These are phyloP conservation scores for Morone saxatilis DNA, from an alignment of 2,113 vertebrate genomes.

Conservation along the genomic window DNA sequence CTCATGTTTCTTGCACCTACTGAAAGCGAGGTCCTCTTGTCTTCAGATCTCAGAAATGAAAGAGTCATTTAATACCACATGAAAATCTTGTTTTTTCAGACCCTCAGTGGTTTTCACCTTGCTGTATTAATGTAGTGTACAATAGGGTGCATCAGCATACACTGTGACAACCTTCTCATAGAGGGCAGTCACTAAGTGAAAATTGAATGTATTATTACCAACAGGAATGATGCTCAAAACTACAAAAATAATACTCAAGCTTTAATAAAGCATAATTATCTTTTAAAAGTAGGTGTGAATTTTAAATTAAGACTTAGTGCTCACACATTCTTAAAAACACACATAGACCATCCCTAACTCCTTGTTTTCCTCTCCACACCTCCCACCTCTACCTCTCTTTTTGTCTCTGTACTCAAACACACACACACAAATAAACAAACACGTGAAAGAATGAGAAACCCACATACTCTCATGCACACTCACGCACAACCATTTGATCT, in stretches of 20 bases:
- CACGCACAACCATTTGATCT: constrained; percentile 38
- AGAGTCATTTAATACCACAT: neutral
- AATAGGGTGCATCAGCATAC: neutral
- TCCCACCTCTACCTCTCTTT: neutral
- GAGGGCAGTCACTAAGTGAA: neutral
- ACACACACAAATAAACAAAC: too few relatives aligned
- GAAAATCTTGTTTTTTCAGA: neutral
- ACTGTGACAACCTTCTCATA: neutral
- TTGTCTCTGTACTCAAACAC: neutral
- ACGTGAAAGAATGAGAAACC: constrained; percentile 9
- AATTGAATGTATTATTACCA: neutral
- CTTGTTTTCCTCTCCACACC: constrained; percentile 1
- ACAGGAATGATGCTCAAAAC: neutral
- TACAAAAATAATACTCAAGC: neutral
- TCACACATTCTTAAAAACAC: neutral
- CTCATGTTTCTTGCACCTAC: neutral
- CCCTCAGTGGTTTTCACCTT: neutral
- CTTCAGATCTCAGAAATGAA: neutral
- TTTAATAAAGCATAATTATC: neutral
- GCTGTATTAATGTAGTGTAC: neutral
- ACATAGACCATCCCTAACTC: neutral
- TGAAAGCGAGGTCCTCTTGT: neutral
- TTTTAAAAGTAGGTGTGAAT: constrained; percentile 3
- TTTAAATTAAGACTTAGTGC: constrained; percentile 8
- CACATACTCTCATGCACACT: neutral